phyloP scores from a whole-genome alignment of 2,797 vertebrate species.

The Strix occidentalis region DNA sequence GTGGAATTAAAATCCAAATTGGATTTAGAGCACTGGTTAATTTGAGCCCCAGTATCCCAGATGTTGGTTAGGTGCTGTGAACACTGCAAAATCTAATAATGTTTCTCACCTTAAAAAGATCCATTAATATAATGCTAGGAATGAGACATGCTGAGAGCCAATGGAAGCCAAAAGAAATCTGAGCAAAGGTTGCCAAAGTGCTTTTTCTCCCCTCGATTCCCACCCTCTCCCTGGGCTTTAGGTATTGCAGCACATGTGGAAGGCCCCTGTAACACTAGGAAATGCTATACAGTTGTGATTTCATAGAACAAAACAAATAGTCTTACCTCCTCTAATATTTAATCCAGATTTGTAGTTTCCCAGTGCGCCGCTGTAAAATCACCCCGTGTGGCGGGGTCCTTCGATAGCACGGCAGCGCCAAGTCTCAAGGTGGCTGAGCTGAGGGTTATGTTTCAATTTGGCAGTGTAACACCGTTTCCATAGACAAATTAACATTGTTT shows the following conservation, averaged over 20 bases:
- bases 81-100: conserved; percentile 49
- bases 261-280: neutral
- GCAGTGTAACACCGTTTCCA: conserved; percentile 56
- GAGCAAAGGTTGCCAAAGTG: neutral
- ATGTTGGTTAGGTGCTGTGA: conserved; percentile 25
- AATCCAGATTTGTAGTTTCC: conserved; percentile 51
- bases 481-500: conserved; percentile 71
- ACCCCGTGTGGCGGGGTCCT: conserved; percentile 1
- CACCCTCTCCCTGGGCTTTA: neutral
- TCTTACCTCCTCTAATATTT: conserved; percentile 31
- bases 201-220: neutral
- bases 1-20: conserved; percentile 63
- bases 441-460: conserved; percentile 64
- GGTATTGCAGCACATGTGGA: neutral
- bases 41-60: conserved; percentile 28
- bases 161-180: conserved; percentile 3
- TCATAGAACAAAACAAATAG: conserved; percentile 14
- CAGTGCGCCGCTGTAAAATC: neutral
- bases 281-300: neutral
- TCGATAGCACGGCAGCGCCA: neutral
- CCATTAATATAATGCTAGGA: neutral
- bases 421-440: conserved; percentile 52
- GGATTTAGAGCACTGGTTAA: conserved; percentile 56
- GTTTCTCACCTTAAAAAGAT: conserved; percentile 56
- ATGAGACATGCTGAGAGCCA: neutral